Base-by-base conservation (phyloP, 1,140 invertebrate species). In the Chrysoperla carnea region DNA sequence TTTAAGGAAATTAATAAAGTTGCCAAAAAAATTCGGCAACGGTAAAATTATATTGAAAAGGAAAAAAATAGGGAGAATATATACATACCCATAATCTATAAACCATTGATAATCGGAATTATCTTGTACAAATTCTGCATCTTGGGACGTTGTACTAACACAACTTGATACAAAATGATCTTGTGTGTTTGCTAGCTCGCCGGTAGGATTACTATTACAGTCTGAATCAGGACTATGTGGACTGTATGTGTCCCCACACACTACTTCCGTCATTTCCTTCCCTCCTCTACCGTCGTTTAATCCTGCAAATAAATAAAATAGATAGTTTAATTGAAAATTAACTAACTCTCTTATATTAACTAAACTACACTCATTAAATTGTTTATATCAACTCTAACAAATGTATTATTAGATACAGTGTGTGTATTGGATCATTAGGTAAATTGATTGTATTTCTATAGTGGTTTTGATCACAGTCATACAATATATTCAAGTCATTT, bases 61-160 rank as follows among this genome's bases (percentile, higher is more conserved):
- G 36, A 31, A 13, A 41, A 39, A 29, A 45, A 29, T 4, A 36
- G 5, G 9, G 28, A 3, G 13, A 29, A 50, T 36, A 50, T 8
- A 14, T 8, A 60, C 66, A 73, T 55, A 83, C 80, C 82, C 83
- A 57, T 84, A 86, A 62, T 86, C 83, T 45, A 85, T 72, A 62
- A 85, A 84, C 84, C 84, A 87, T 61, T 87, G 81, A 58, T 87
- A 87, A 53, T 86, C 84, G 46, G 80, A 84, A 67, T 85, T 86
- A 62, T 87, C 84, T 61, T 85, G 84, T 57, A 84, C 78, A 60
- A 85, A 85, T 59, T 86, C 83, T 47, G 68, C 68, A 45, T 61
- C 59, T 41, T 61, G 59, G 8, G 58, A 59, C 14, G 57, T 55
- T 39, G 55, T 59, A 43, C 58, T 59, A 28, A 61, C 46, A 43